Percentiles rank a stretch among this genome's conserved stretches.
phyloP scores from a whole-genome alignment of 1,140 invertebrate species.

The Pogonomyrmex californicus region DNA sequence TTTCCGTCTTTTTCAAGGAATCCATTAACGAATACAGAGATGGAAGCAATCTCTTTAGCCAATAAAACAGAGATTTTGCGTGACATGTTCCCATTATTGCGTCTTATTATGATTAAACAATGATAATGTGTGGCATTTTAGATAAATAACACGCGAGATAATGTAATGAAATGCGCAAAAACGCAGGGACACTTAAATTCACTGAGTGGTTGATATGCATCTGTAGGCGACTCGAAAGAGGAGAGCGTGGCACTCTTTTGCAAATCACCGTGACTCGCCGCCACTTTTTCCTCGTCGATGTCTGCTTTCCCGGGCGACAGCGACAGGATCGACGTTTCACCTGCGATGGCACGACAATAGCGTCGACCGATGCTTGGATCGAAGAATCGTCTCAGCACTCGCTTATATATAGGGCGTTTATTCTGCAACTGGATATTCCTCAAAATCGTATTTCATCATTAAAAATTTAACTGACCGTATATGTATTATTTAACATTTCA shows the following conservation, averaged over 20 bases:
- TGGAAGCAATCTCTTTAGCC: constrained; percentile 4
- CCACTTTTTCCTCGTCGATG: constrained; percentile 22
- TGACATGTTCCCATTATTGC: neutral
- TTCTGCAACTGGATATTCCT: too few relatives aligned
- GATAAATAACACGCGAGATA: neutral
- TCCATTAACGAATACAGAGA: constrained; percentile 35
- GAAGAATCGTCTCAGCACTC: constrained; percentile 8
- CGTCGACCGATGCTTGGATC: neutral
- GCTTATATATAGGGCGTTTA: neutral
- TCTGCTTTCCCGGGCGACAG: constrained; percentile 15
- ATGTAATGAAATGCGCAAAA: constrained; percentile 2
- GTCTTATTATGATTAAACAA: neutral
- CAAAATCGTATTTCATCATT: neutral
- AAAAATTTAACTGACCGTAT: constrained; percentile 7
- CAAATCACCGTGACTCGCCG: constrained; percentile 40
- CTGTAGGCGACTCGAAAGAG: neutral
- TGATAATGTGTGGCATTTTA: neutral
- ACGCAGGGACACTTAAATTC: neutral
- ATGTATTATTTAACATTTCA: neutral
- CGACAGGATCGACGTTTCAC: constrained; percentile 28
- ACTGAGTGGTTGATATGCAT: neutral
- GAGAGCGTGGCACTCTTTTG: neutral
- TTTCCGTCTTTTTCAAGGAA: neutral
- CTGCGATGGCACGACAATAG: constrained; percentile 32
- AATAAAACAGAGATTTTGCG: neutral